phyloP scores from a whole-genome alignment of 2,113 vertebrate species.

The Percina caprodes region DNA sequence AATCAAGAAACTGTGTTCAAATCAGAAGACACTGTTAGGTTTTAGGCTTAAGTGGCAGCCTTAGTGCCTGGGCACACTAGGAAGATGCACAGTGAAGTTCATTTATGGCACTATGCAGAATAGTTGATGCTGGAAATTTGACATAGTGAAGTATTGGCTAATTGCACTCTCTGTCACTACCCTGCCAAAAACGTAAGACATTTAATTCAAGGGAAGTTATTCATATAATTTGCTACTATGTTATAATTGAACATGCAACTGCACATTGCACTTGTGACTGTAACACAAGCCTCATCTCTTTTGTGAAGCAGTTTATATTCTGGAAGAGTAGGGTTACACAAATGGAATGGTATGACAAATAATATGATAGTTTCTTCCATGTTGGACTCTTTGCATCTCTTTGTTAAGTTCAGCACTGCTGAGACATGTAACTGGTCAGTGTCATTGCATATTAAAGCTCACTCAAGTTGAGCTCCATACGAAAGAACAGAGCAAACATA shows the following conservation, averaged over 20 bases:
- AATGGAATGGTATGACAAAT: background rate
- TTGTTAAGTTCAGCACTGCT: constrained; percentile 19
- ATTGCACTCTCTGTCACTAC: background rate
- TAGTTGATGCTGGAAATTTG: background rate
- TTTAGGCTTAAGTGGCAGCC: background rate
- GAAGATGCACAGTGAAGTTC: background rate
- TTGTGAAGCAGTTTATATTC: background rate
- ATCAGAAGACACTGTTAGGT: background rate
- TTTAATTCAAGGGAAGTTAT: background rate
- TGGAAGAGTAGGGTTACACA: background rate
- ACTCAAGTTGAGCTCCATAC: background rate
- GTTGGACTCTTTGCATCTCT: background rate
- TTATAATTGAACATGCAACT: too few species aligned
- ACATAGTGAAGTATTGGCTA: background rate
- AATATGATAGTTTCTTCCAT: background rate
- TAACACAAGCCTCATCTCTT: background rate
- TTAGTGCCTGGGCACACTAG: background rate
- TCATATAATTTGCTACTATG: background rate
- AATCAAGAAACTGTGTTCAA: background rate
- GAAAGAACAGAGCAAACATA: background rate
- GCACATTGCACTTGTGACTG: background rate
- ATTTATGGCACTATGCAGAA: background rate
- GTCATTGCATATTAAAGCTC: background rate
- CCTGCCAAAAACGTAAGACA: background rate
- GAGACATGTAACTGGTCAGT: background rate